phyloP scores from a whole-genome alignment of 2,113 vertebrate species.

The Brachyhypopomus occidentalis region DNA sequence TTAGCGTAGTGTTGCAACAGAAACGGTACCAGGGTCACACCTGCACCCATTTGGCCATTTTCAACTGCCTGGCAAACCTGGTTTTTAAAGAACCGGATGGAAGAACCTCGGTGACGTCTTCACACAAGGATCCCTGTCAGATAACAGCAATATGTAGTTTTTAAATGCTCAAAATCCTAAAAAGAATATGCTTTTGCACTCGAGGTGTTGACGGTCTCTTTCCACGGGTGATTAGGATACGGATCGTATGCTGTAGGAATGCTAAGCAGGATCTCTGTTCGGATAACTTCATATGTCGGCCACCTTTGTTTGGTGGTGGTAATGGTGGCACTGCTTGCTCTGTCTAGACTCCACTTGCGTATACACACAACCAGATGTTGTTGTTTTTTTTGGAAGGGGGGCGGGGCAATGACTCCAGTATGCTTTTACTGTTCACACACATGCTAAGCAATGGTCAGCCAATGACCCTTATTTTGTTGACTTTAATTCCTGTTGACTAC shows the following conservation, averaged over 20 bases:
- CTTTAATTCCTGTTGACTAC: not conserved
- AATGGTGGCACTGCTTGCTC: not conserved
- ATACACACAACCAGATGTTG: constrained; percentile 10
- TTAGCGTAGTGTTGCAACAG: not conserved
- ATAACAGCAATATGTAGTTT: not conserved
- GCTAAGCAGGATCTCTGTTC: not conserved
- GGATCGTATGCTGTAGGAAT: not conserved
- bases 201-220: not conserved
- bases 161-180: not conserved
- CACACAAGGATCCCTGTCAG: too few relatives aligned
- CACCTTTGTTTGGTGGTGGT: not conserved
- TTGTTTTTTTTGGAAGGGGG: not conserved
- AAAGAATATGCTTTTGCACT: not conserved
- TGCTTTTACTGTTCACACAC: not conserved
- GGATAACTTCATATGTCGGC: not conserved
- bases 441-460: not conserved
- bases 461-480: not conserved
- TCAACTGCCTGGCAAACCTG: too few relatives aligned
- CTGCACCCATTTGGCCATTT: too few relatives aligned
- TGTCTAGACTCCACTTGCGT: not conserved
- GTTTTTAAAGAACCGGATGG: too few relatives aligned
- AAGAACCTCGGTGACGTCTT: too few relatives aligned
- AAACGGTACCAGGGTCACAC: not conserved
- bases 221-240: too few relatives aligned
- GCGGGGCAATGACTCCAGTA: not conserved